Evolutionary conservation across 92 coral and sea anemone species (phyloP), one percentile per base, ranked within the genome.

Genomic region (Pocillopora grandis): DNA sequence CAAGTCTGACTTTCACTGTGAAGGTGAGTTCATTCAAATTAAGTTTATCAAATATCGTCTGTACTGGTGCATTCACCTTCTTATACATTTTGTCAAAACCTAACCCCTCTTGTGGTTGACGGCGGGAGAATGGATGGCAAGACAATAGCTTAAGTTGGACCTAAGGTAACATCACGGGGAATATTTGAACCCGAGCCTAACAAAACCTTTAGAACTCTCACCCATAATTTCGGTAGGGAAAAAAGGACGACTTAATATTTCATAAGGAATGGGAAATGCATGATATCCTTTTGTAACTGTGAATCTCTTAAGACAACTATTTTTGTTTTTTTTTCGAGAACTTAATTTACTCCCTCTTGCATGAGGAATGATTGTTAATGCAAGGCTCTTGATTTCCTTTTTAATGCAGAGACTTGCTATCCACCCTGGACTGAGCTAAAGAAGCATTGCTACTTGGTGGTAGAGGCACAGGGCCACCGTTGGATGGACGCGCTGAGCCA

Each of bases 341-440:
- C 33, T 12, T 36, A 7, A 12, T 35, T 70, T 18, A 14, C 37
- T 70, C 62, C 8, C 75, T 36, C 12, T 42, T 42, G 52, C 8
- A 42, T 42, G 52, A 0, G 5, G 52, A 42, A 42, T 19, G 9
- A 17, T 71, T 18, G 18, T 37, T 57, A 36, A 35, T 12, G 27
- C 72, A 21, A 68, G 13, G 18, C 12, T 42, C 27, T 21, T 12
- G 13, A 27, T 42, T 10, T 19, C 33, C 33, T 2, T 75, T 13
- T 76, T 17, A 14, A 57, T 76, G 3, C 73, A 63, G 82, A 66
- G 15, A 78, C 82, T 8, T 78, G 82, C 23, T 37, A 19, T 64
- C 72, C 82, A 19, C 82, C 82, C 27, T 78, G 82, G 82, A 78
- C 72, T 18, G 82, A 78, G 62, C 62, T 78, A 4, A 37, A n/a